Base-by-base conservation (phyloP, 2,888 invertebrate species). In the Netelia virgata region DNA sequence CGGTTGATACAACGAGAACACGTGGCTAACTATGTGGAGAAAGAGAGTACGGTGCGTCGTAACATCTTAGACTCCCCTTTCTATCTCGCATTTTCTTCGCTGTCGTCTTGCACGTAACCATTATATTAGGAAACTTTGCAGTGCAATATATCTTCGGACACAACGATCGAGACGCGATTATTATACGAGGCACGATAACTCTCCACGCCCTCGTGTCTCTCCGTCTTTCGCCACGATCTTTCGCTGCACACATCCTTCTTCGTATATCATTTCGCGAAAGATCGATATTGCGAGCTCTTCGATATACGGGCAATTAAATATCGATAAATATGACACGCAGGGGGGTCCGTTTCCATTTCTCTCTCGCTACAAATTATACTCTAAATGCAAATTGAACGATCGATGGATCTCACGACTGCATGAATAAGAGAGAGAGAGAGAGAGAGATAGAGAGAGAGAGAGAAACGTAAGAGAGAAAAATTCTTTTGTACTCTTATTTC, bases 111-210 rank as follows among this genome's bases (percentile, higher is more conserved):
- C 83, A 86, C 83, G 81, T 82, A 76, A 74, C 83, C 84, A 76
- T 80, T 85, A 86, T 86, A 88, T 88, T 88, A 87, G 76, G 81
- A 87, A 88, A 88, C 82, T 88, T 88, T 87, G 57, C 77, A 61
- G 66, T 57, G 82, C 86, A 85, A 88, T 88, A 86, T 83, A 86
- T 86, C 86, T 80, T 82, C 43, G 64, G 82, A 82, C 55, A 86
- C 87, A 88, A 84, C 83, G 85, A 85, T 88, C 86, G 81, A 78
- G 64, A 79, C 69, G 47, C 82, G 86, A 87, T 86, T 86, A 86
- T 86, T 86, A 86, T 78, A 86, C 78, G 74, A 70, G 77, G 61
- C 76, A 80, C 84, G 80, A 80, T 76, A 80, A 84, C 70, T 84
- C 70, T 84, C 76, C 43, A n/a, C 61, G 72, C 59, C 61, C 68